Base-by-base conservation (phyloP, 2,113 vertebrate species). In the Agapornis roseicollis region DNA sequence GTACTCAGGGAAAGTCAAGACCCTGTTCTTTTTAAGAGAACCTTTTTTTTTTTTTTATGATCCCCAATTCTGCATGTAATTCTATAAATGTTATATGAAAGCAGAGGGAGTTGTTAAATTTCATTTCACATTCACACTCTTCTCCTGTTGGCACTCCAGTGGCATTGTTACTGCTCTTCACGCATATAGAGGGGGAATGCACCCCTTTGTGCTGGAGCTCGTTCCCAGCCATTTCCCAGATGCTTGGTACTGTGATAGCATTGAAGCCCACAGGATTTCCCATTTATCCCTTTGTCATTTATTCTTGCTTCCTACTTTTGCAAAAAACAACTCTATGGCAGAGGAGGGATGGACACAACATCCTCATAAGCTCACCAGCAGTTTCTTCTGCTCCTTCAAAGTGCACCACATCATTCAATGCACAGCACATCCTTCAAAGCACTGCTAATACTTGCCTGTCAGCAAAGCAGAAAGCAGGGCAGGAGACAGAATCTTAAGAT, bases 61-160 rank as follows among this genome's bases (percentile, higher is more conserved):
- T 93, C 61, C n/a, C 47, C 44, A 28, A 74, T 85, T 76, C 69
- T 89, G 28, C 49, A 76, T 96, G 94, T 92, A 94, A 96, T 94
- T 96, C 86, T 84, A 31, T 61, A 65, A 79, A 41, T 56, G 80
- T 71, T 85, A 56, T 93, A 90, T 91, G 90, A 96, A 94, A 85
- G 88, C 88, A 96, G 71, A 96, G 56, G 56, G 92, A 93, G 44
- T 63, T 92, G 80, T 95, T 79, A 92, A 88, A 81, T 94, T 96
- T 93, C 73, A 91, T 93, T 96, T 91, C 85, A 72, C 79, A 94
- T 96, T 88, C 95, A 68, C 68, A 70, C 33, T 64, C 72, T 71
- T 74, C 82, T 88, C 41, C 61, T 2, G 1, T 24, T 7, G 4
- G 80, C 33, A 68, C 60, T 89, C 80, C 72, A 55, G 69, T 71